Conservation (phyloP, 2,113 vertebrate species). For the Sphaerodactylus townsendi region DNA sequence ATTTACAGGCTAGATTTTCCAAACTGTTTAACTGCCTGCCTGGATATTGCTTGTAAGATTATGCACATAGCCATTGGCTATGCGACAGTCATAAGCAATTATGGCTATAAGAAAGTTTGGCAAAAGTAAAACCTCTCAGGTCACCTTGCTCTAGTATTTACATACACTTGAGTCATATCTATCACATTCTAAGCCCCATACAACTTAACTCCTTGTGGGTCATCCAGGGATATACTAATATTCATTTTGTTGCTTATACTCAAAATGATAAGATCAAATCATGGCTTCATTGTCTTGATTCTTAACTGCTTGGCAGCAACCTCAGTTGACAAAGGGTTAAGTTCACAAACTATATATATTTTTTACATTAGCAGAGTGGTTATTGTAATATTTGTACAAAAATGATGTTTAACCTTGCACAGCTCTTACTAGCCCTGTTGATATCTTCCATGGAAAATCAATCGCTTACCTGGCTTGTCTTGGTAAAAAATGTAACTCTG, state of each 20-base stretch:
- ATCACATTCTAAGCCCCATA: constrained; percentile 14
- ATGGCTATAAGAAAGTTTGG: constrained; percentile 49
- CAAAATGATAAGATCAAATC: constrained; percentile 23
- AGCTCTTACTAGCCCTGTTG: constrained; percentile 59
- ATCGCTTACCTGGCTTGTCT: constrained; percentile 41
- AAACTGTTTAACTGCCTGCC: constrained; percentile 37
- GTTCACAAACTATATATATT: not conserved
- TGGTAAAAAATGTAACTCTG: constrained; percentile 41
- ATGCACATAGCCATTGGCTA: not conserved
- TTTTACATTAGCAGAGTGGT: constrained; percentile 1
- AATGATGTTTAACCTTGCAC: constrained; percentile 20
- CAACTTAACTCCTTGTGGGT: constrained; percentile 17
- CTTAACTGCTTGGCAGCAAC: constrained; percentile 22
- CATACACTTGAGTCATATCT: constrained; percentile 39
- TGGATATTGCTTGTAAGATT: not conserved
- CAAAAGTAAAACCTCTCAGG: constrained; percentile 41
- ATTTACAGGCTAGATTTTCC: constrained; percentile 46
- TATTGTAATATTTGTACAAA: constrained; percentile 26
- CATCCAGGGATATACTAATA: constrained; percentile 1
- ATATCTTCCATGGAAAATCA: constrained; percentile 44
- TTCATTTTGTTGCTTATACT: constrained; percentile 16
- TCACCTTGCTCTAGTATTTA: constrained; percentile 34
- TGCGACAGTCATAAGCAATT: constrained; percentile 51
- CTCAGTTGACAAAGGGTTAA: constrained; percentile 17
- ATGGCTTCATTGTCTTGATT: not conserved